Percentiles rank a stretch among this genome's conserved stretches.
Conservation (phyloP, 2,888 invertebrate genomes). For the Caenorhabditis sinica region DNA sequence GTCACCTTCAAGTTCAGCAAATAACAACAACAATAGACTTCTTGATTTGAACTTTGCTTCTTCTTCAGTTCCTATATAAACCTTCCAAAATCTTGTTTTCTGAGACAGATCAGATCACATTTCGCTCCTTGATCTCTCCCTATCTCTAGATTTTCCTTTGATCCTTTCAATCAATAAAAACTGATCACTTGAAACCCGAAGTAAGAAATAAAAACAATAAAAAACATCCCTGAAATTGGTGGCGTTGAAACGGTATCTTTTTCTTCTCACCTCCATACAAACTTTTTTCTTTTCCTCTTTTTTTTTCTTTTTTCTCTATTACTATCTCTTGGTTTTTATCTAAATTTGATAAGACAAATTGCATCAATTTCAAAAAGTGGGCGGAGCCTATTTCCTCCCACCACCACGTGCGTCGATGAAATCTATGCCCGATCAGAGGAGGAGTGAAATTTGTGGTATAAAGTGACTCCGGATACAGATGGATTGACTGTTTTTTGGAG, state of each 20-base stretch:
- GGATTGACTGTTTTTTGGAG: slow-evolving; percentile 39
- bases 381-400: slow-evolving; percentile 18
- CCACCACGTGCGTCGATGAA: slow-evolving; percentile 41
- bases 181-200: not conserved
- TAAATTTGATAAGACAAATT: slow-evolving; percentile 56
- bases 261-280: not conserved
- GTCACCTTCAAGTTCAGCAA: slow-evolving; percentile 29
- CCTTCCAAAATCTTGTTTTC: not conserved
- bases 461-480: not conserved
- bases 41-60: slow-evolving; percentile 10
- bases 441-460: slow-evolving; percentile 10
- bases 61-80: not conserved
- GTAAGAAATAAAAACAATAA: slow-evolving; percentile 25
- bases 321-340: no score
- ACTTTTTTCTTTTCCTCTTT: not conserved
- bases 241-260: slow-evolving; percentile 59
- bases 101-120: slow-evolving; percentile 36
- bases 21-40: slow-evolving; percentile 4
- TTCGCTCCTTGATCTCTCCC: slow-evolving; percentile 49
- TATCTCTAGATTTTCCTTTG: not conserved
- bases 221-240: slow-evolving; percentile 21
- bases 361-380: slow-evolving; percentile 17
- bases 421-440: slow-evolving; percentile 33
- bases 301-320: no score
- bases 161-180: not conserved